Evolutionary conservation across 2,797 vertebrate species (phyloP).

Genomic region (Ptychobarbus kaznakovi): DNA sequence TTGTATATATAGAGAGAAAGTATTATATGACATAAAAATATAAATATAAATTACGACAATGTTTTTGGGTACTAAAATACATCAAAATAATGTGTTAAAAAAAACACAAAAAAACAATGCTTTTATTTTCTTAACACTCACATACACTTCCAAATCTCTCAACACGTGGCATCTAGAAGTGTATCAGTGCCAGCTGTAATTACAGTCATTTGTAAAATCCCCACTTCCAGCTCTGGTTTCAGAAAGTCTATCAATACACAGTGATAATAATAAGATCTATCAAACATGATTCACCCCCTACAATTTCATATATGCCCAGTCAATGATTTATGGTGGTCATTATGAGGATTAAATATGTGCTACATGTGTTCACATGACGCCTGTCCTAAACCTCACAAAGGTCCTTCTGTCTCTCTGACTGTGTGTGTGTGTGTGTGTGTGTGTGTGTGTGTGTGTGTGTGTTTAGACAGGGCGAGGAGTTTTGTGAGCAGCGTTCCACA

Average conservation of each 20-base stretch:
- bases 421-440: not conserved
- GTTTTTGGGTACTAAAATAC: not conserved
- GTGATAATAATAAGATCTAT: constrained; percentile 60
- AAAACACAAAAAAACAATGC: not conserved
- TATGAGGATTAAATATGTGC: constrained; percentile 70
- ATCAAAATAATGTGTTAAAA: not conserved
- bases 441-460: not conserved
- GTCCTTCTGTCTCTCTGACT: constrained; percentile 30
- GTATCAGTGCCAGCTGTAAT: not conserved
- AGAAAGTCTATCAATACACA: constrained; percentile 16
- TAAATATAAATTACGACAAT: not conserved
- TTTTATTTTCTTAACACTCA: not conserved
- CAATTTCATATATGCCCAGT: constrained; percentile 69
- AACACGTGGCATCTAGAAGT: not conserved
- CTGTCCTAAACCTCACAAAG: constrained; percentile 58
- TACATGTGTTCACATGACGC: constrained; percentile 64
- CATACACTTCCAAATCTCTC: not conserved
- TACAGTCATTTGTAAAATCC: constrained; percentile 20
- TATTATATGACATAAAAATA: not conserved
- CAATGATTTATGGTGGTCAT: constrained; percentile 72
- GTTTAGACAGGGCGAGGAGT: not conserved
- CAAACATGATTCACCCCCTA: constrained; percentile 66
- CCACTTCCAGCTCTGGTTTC: constrained; percentile 27
- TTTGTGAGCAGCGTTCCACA: constrained; percentile 7
- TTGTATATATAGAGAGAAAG: not conserved